Conservation (phyloP, 2,888 invertebrate genomes). For the Physocephala rufipes region DNA sequence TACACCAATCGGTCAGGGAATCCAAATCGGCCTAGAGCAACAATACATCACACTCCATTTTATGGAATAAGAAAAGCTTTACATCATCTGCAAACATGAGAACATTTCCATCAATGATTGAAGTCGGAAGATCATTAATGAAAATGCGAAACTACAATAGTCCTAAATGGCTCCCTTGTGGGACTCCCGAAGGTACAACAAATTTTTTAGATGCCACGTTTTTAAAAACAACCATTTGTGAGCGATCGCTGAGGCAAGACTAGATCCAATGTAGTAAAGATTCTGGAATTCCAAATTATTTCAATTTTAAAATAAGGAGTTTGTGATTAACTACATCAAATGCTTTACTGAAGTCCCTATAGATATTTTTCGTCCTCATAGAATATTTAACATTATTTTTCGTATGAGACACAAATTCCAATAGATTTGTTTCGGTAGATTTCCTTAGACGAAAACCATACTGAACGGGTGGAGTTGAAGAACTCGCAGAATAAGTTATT, state of each 20-base stretch:
- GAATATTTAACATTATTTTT: no score
- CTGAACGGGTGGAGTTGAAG: no score
- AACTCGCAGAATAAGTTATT: no score
- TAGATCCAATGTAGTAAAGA: background rate
- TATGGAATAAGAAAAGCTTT: background rate
- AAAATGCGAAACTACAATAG: background rate
- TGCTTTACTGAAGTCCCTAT: background rate
- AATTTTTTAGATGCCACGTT: background rate
- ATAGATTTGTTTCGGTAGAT: no score
- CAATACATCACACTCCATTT: background rate
- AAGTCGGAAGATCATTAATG: background rate
- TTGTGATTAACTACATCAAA: constrained; percentile 2
- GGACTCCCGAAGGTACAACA: background rate
- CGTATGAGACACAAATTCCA: no score
- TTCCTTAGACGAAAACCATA: no score
- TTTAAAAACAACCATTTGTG: no score
- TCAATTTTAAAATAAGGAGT: no score
- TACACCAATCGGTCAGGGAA: background rate
- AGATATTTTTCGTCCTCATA: background rate
- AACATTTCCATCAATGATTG: no score
- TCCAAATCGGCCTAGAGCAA: no score
- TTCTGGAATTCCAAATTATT: background rate
- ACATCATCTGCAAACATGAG: no score
- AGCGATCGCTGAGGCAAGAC: background rate
- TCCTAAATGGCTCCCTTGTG: background rate